These are phyloP conservation scores for Columbina picui DNA, from an alignment of 2,113 vertebrate species.

Conservation along the genomic window DNA sequence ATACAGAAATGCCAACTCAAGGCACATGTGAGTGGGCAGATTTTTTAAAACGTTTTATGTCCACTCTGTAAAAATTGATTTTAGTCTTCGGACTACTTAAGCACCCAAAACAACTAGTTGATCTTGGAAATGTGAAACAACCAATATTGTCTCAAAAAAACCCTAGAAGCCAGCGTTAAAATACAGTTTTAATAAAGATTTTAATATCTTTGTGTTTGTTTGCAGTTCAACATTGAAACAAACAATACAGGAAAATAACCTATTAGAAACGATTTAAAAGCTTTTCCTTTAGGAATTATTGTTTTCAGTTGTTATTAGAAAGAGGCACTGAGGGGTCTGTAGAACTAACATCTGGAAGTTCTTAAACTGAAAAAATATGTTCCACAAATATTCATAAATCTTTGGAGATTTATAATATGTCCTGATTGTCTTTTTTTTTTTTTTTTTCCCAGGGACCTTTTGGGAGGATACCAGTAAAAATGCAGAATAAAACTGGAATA, in stretches of 20 bases:
- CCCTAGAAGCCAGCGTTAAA: background rate
- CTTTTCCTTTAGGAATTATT: constrained; percentile 42
- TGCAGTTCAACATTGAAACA: background rate
- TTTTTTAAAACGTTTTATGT: background rate
- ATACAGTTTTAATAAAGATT: background rate
- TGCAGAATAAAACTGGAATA: constrained; percentile 51
- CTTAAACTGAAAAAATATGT: background rate
- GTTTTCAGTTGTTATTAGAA: constrained; percentile 3
- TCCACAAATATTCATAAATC: background rate
- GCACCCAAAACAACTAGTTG: background rate
- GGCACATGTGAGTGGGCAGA: background rate
- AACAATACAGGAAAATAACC: background rate
- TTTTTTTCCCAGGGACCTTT: constrained; percentile 75
- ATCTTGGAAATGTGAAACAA: background rate
- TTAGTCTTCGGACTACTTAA: background rate
- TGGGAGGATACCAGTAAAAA: constrained; percentile 70
- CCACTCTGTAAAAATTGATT: background rate
- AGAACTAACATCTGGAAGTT: constrained; percentile 26
- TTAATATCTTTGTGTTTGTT: background rate
- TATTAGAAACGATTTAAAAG: background rate
- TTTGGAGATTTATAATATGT: background rate
- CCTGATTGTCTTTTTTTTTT: constrained; percentile 45
- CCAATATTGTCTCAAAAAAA: background rate
- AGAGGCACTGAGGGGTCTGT: background rate
- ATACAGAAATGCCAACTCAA: background rate